Conservation (phyloP, 1,140 invertebrate genomes). For the Drosophila kepulauana region DNA sequence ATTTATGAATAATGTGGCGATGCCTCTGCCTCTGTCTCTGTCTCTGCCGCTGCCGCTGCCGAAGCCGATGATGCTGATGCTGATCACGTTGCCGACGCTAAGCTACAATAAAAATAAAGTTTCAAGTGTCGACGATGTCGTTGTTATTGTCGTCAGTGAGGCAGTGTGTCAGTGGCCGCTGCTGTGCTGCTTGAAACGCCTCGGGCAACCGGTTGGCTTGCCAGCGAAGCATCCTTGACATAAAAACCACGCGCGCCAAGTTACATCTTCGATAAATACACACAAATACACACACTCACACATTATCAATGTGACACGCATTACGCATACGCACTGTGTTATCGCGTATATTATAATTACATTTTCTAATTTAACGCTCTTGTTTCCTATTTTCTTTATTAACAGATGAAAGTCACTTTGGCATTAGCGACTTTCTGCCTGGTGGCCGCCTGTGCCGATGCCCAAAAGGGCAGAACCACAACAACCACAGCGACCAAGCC, state of each 20-base stretch:
- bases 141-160: slow-evolving; percentile 55
- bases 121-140: slow-evolving; percentile 69
- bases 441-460: slow-evolving; percentile 75
- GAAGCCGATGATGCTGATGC: slow-evolving; percentile 52
- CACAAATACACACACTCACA: slow-evolving; percentile 24
- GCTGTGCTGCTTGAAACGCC: slow-evolving; percentile 46
- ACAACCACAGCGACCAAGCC: slow-evolving; percentile 84
- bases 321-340: slow-evolving; percentile 65
- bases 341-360: background rate
- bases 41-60: background rate
- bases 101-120: slow-evolving; percentile 77
- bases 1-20: slow-evolving; percentile 79
- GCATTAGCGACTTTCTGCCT: slow-evolving; percentile 84
- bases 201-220: slow-evolving; percentile 81
- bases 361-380: slow-evolving; percentile 8
- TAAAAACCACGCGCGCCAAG: slow-evolving; percentile 74
- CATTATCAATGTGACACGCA: slow-evolving; percentile 51
- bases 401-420: slow-evolving; percentile 84
- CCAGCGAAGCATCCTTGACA: slow-evolving; percentile 80
- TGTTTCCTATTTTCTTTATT: slow-evolving; percentile 32
- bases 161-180: slow-evolving; percentile 79
- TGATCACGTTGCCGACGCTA: slow-evolving; percentile 71
- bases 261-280: slow-evolving; percentile 68
- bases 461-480: slow-evolving; percentile 77
- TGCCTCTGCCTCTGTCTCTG: slow-evolving; percentile 17